Evolutionary conservation across 2,113 vertebrate genomes (phyloP).

Genomic region (Falco punctatus): DNA sequence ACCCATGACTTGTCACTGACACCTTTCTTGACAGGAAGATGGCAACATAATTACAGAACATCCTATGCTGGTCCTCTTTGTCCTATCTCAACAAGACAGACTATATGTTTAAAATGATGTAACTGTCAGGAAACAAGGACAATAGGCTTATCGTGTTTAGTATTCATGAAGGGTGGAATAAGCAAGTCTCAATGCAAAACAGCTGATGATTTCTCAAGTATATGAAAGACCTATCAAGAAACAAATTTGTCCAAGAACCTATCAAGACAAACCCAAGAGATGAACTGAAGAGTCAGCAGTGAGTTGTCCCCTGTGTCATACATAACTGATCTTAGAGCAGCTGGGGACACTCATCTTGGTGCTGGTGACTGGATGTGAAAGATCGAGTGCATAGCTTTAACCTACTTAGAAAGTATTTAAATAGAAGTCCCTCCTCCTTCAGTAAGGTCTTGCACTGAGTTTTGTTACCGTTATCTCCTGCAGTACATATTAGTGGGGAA

Average conservation of each 20-base stretch:
- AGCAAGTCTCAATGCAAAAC: background rate
- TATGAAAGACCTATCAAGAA: background rate
- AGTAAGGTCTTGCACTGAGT: background rate
- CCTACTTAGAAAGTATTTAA: background rate
- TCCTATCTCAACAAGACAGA: background rate
- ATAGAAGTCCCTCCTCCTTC: background rate
- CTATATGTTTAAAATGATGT: background rate
- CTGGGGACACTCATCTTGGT: background rate
- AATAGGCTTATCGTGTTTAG: background rate
- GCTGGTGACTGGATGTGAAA: background rate
- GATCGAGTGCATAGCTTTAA: background rate
- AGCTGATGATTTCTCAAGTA: background rate
- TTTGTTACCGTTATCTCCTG: background rate
- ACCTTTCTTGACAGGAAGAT: background rate
- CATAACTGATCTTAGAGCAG: background rate
- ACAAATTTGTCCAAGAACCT: background rate
- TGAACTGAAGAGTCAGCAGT: background rate
- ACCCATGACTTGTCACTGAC: background rate
- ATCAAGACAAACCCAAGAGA: background rate
- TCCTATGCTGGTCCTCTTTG: background rate
- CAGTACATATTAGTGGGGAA: background rate
- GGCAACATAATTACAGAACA: background rate
- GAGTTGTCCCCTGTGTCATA: background rate
- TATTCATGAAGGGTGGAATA: fast-evolving
- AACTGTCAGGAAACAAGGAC: background rate